Base-by-base conservation (phyloP, 2,113 vertebrate species). In the Charina bottae region DNA sequence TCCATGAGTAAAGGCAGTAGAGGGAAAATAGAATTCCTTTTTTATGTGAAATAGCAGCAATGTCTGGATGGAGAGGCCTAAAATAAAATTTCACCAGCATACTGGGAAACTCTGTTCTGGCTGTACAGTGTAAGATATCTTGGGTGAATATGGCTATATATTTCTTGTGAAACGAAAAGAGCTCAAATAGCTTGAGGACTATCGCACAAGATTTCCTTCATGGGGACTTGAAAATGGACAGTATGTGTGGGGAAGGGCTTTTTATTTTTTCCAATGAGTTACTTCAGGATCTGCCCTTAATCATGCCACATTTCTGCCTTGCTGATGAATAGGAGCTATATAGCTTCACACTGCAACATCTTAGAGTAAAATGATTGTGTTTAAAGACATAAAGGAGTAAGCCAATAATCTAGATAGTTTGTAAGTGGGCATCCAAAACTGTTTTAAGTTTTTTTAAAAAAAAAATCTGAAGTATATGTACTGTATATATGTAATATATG, bases 141-240 rank as follows among this genome's bases (percentile, higher is more conserved):
- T 46, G 42, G 19, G 53, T 26, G 33, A 13, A 53, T n/a, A 19
- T 24, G 6, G 4, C 12, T 15, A 13, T 0, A 4, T 68, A 85
- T 28, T 89, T 49, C 21, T 53, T 28, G 4, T 7, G 46, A 54
- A 6, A 26, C 46, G 33, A 68, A 4, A 60, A 11, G 13, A 7
- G 37, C 93, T 85, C 92, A 55, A 92, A 56, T 60, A 2, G 0
- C 85, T 84, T 33, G 85, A 64, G 17, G n/a, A 92, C 78, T 2
- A 33, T 83, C 83, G 23, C 2, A 1, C 17, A 60, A 93, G 9
- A 1, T 90, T 92, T 53, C 88, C 0, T 0, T 24, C 42, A 6
- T 88, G 89, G 62, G 88, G 93, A 19, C 11, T 55, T 87, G 21
- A 56, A 91, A 89, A 87, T 62, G 85, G 12, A 62, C 46, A 62